phyloP scores from a whole-genome alignment of 2,113 vertebrate species.

The Delphinapterus leucas region DNA sequence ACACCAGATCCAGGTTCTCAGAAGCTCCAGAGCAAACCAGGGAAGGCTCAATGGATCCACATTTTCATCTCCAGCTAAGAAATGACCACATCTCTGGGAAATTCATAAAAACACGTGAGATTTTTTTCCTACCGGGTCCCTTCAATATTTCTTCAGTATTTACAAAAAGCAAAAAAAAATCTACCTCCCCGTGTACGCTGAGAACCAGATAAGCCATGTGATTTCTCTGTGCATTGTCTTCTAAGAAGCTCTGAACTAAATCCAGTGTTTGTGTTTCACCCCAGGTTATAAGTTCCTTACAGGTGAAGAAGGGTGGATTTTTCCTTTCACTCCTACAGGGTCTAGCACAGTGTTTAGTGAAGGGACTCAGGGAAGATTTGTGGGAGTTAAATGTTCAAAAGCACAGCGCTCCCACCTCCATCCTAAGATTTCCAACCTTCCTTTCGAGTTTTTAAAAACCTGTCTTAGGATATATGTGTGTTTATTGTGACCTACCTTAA shows the following conservation, averaged over 20 bases:
- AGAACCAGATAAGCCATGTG: background rate
- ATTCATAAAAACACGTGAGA: background rate
- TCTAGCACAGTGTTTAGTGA: background rate
- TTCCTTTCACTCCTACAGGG: background rate
- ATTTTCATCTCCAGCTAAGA: background rate
- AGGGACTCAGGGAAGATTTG: background rate
- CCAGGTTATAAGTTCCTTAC: background rate
- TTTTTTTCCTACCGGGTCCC: background rate
- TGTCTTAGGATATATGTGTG: conserved; percentile 4
- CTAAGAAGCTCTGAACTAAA: background rate
- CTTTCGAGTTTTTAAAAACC: background rate
- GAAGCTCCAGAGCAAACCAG: background rate
- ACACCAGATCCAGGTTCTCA: background rate
- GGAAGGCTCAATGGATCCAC: background rate
- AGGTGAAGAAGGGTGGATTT: background rate
- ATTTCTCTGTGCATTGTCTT: background rate
- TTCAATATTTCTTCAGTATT: background rate
- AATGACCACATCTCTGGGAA: background rate
- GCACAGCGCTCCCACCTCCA: background rate
- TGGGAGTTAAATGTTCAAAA: background rate
- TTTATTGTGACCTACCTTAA: conserved; percentile 33
- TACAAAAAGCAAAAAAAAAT: background rate
- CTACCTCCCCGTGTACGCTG: background rate
- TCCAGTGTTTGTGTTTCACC: background rate
- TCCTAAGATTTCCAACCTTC: background rate